Evolutionary conservation across 2,888 invertebrate genomes (phyloP).

Genomic region (Caenorhabditis sp.): DNA sequence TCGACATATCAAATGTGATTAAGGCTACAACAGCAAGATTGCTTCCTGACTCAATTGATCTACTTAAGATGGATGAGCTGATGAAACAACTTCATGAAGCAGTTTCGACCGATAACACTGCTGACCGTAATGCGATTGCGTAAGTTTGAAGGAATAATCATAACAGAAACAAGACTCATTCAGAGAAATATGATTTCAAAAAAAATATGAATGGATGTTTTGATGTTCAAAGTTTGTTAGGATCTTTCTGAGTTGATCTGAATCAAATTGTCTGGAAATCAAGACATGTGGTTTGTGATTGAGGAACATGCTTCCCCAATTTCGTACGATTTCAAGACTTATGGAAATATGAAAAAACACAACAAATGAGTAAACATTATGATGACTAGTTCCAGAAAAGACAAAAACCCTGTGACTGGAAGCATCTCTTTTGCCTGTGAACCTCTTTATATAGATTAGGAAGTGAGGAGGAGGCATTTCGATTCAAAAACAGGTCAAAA

Average conservation of each 20-base stretch:
- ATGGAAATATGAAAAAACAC: neutral
- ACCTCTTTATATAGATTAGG: conserved; percentile 17
- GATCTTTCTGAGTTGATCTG: conserved; percentile 5
- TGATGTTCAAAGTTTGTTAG: conserved; percentile 10
- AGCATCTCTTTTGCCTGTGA: too few species aligned
- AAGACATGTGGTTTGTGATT: conserved; percentile 30
- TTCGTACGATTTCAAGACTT: conserved; percentile 14
- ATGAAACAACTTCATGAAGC: conserved; percentile 43
- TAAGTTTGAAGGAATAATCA: conserved; percentile 14
- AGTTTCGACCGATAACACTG: conserved; percentile 25
- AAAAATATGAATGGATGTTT: neutral
- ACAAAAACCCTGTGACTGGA: too few species aligned
- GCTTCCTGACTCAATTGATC: neutral
- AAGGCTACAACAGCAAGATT: conserved; percentile 15
- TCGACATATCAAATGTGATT: conserved; percentile 22
- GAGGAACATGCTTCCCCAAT: neutral
- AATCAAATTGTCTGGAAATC: conserved; percentile 3
- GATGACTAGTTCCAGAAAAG: neutral
- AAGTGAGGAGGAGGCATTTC: conserved; percentile 13
- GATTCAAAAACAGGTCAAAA: conserved; percentile 26
- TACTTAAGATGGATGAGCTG: conserved; percentile 48
- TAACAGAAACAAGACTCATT: neutral
- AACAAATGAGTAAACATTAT: conserved; percentile 7
- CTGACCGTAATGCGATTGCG: conserved; percentile 17
- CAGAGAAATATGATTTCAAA: neutral